Conservation (phyloP, 2,797 vertebrate genomes). For the Myotis findleyi region DNA sequence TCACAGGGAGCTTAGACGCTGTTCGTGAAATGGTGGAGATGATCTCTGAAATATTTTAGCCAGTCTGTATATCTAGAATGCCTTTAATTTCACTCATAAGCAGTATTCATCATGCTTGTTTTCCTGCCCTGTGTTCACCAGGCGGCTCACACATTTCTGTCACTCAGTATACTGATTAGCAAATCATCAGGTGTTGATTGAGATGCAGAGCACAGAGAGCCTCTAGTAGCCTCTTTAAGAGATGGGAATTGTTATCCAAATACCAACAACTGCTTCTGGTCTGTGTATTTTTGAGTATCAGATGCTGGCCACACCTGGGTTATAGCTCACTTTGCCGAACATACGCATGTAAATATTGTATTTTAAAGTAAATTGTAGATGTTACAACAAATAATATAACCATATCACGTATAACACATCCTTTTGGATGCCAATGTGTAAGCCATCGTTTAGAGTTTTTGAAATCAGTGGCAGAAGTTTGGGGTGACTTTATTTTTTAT, state of each 20-base stretch:
- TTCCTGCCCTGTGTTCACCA: background rate
- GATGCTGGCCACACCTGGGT: background rate
- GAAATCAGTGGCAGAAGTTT: slow-evolving; percentile 19
- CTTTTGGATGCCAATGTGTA: background rate
- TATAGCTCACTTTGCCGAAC: background rate
- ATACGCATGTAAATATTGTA: background rate
- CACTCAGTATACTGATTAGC: background rate
- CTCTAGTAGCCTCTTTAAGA: background rate
- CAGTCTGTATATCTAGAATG: background rate
- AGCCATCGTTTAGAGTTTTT: slow-evolving; percentile 13
- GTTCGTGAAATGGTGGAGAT: background rate
- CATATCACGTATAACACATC: background rate
- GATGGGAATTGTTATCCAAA: background rate
- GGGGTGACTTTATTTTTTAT: background rate
- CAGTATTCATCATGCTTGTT: background rate
- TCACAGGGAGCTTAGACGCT: background rate
- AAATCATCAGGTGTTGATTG: background rate
- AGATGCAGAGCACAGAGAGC: background rate
- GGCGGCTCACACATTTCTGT: background rate
- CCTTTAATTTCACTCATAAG: background rate
- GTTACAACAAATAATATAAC: background rate
- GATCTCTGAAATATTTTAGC: background rate
- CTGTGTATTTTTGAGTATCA: background rate
- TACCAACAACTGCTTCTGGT: background rate
- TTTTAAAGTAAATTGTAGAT: slow-evolving; percentile 42